These are phyloP conservation scores for Antechinus flavipes DNA, from an alignment of 2,113 vertebrate genomes.

Conservation along the genomic window DNA sequence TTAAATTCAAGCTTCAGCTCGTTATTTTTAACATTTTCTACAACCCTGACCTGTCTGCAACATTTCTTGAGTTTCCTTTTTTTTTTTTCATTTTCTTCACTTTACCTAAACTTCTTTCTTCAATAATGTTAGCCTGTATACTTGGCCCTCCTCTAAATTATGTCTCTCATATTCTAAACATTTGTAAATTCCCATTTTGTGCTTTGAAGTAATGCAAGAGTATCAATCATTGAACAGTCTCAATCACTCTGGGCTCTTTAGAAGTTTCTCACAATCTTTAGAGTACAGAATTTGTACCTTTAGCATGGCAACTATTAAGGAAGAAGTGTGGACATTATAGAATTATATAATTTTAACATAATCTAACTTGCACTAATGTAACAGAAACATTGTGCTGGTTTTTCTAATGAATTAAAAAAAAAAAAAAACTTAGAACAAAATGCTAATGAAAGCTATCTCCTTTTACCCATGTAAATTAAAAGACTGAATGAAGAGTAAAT, in stretches of 20 bases:
- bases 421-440: not conserved
- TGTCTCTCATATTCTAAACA: conserved; percentile 5
- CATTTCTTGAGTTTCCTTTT: not conserved
- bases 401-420: not conserved
- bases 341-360: not conserved
- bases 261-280: not conserved
- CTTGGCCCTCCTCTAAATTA: not conserved
- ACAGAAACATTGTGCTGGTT: not conserved
- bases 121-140: not conserved
- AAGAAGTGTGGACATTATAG: not conserved
- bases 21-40: conserved; percentile 32
- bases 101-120: not conserved
- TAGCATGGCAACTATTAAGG: not conserved
- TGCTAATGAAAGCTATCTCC: not conserved
- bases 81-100: not conserved
- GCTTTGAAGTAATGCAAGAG: conserved; percentile 21
- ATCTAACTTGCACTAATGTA: not conserved
- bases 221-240: conserved; percentile 28
- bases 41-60: not conserved
- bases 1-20: not conserved
- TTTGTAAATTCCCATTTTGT: not conserved
- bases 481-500: conserved; percentile 23
- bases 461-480: not conserved
- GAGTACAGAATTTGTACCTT: not conserved
- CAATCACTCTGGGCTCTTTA: not conserved